phyloP scores from a whole-genome alignment of 2,888 invertebrate genomes.

The Timema cristinae region DNA sequence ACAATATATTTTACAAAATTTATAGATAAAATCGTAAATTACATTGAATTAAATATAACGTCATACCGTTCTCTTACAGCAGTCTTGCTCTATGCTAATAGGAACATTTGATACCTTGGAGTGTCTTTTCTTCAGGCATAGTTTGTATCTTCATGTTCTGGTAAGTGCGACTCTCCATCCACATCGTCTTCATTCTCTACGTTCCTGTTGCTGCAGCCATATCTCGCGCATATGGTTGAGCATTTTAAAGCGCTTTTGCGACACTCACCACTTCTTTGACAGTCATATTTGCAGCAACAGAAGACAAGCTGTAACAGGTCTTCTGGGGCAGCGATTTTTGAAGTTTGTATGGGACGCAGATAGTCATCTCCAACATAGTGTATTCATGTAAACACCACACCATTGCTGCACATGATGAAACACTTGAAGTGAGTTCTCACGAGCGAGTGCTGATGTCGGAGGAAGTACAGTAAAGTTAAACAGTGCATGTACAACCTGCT shows the following conservation, averaged over 20 bases:
- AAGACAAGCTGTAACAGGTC: slow-evolving; percentile 1
- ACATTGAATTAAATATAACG: not conserved
- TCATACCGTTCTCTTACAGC: not conserved
- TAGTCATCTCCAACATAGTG: not conserved
- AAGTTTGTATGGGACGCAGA: slow-evolving; percentile 3
- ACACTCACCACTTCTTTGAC: not conserved
- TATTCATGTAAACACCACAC: not conserved
- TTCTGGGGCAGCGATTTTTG: not conserved
- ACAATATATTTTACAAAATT: not conserved
- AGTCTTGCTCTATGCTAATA: not conserved
- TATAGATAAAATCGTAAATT: not conserved
- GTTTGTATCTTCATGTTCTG: slow-evolving; percentile 5
- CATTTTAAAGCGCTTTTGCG: slow-evolving; percentile 7
- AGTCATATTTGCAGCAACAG: not conserved
- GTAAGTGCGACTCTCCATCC: not conserved
- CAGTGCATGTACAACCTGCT: not conserved
- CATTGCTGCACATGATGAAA: slow-evolving; percentile 1
- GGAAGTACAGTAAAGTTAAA: slow-evolving; percentile 2
- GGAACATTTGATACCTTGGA: not conserved
- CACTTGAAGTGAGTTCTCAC: slow-evolving; percentile 2
- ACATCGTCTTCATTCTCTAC: not conserved
- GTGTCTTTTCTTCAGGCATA: not conserved
- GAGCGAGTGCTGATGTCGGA: not conserved
- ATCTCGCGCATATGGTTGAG: not conserved
- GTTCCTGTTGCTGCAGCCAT: slow-evolving; percentile 4